Percentiles rank a stretch among this genome's conserved stretches.
phyloP scores from a whole-genome alignment of 2,113 vertebrate species.

The Ceyx margarethae region DNA sequence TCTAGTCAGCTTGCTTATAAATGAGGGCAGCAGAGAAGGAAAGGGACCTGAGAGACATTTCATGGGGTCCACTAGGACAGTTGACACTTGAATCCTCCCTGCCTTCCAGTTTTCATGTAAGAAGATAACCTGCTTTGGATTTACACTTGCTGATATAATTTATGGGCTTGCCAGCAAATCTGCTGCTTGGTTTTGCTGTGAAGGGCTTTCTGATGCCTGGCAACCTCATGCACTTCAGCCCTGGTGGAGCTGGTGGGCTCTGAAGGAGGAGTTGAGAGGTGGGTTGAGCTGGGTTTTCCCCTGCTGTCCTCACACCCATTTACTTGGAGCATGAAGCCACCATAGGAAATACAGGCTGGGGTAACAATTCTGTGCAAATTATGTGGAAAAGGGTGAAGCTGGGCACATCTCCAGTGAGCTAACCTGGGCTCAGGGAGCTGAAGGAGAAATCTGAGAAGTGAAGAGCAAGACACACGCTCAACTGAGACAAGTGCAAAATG shows the following conservation, averaged over 20 bases:
- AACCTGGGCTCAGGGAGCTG: not conserved
- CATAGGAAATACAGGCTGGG: not conserved
- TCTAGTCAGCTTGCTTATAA: not conserved
- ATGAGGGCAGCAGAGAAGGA: not conserved
- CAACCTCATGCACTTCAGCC: not conserved
- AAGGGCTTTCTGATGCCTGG: not conserved
- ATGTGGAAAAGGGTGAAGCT: not conserved
- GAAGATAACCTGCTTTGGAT: not conserved
- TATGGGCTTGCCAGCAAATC: not conserved
- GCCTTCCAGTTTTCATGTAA: not conserved
- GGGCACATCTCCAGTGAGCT: not conserved
- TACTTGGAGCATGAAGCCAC: not conserved
- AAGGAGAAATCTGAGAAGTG: not conserved
- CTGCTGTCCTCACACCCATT: not conserved
- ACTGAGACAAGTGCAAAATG: not conserved
- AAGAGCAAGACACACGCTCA: not conserved
- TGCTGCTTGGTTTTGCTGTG: not conserved
- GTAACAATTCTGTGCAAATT: not conserved
- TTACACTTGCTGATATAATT: not conserved
- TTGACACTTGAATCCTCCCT: not conserved
- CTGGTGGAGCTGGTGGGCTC: not conserved
- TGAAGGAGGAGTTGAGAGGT: too few species aligned
- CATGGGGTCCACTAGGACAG: not conserved
- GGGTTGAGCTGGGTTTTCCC: not conserved
- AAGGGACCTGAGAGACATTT: not conserved